Base-by-base conservation (phyloP, 2,888 invertebrate species). In the Bombylius major region DNA sequence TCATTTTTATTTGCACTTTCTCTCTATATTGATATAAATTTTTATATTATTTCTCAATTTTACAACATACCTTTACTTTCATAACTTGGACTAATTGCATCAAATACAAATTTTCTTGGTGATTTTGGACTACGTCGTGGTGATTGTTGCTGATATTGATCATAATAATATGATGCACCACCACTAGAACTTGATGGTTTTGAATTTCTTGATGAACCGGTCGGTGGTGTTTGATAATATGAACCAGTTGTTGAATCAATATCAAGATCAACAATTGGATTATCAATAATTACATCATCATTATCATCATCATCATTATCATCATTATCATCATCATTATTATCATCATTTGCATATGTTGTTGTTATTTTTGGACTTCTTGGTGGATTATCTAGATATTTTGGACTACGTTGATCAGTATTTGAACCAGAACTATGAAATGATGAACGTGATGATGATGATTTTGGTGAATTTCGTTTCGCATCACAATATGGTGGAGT, bases 81-180 rank as follows among this genome's bases (percentile, higher is more conserved):
- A 54, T 58, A 57, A 54, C 46, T 62, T 0, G 72, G 73, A 60
- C 72, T 73, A 23, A 73, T 70, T 5, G 74, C 72, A 61, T 75
- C 79, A 62, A 81, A 82, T 48, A 80, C 78, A 59, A 82, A 82
- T 62, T 80, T 81, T 42, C 80, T 75, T 0, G 81, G 79, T 46
- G 80, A 77, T 62, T 79, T 78, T 0, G 82, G 82, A 59, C 82
- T 82, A 5, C 66, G 66, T 5, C 65, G 64, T n/a, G 62, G 62
- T 54, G 64, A 62, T 58, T 61, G 57, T 48, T 58, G 54, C 44
- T 51, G 47, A 1, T 42, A 6, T 49, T 78, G 68, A 14, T 64
- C 62, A 4, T 65, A 64, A 54, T 62, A 66, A 12, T 57, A 57
- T 12, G 59, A 54, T 36, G 61, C 59, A 42, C 79, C 59, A 42